Conservation (phyloP, 2,113 vertebrate species). For the Petrocephalus zakoni region DNA sequence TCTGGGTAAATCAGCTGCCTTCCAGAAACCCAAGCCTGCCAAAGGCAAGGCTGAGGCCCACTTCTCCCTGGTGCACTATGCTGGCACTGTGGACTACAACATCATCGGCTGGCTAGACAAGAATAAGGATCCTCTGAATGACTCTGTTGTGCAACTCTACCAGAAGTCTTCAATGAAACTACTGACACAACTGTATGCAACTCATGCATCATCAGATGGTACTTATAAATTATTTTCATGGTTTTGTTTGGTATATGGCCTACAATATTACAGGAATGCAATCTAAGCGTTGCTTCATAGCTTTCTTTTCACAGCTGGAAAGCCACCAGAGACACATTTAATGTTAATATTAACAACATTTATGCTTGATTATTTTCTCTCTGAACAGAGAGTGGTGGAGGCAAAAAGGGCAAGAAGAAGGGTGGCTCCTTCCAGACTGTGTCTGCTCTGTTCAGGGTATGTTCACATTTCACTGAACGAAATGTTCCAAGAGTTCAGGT, state of each 20-base stretch:
- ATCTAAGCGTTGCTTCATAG: background rate
- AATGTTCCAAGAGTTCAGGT: too few relatives aligned
- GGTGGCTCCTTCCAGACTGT: background rate
- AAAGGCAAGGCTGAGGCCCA: too few relatives aligned
- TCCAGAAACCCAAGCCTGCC: too few relatives aligned
- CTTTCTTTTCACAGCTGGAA: background rate
- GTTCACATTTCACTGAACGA: background rate
- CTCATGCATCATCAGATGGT: background rate
- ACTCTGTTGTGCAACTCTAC: background rate
- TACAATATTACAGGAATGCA: background rate
- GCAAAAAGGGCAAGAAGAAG: slow-evolving; percentile 60
- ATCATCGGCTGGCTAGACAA: too few relatives aligned
- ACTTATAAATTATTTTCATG: background rate
- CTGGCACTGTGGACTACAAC: too few relatives aligned
- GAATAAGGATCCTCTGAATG: background rate
- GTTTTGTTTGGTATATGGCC: background rate
- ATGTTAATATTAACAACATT: background rate
- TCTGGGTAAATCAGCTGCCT: too few relatives aligned
- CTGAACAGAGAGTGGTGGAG: slow-evolving; percentile 34
- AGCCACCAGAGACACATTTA: background rate
- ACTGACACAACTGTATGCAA: background rate
- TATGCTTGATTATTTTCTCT: too few relatives aligned
- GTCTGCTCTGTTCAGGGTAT: background rate
- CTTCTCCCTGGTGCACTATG: too few relatives aligned
- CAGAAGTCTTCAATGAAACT: background rate